Evolutionary conservation across 2,113 vertebrate genomes (phyloP), one percentile per base, ranked within the genome.

Genomic region (Nanorana parkeri): DNA sequence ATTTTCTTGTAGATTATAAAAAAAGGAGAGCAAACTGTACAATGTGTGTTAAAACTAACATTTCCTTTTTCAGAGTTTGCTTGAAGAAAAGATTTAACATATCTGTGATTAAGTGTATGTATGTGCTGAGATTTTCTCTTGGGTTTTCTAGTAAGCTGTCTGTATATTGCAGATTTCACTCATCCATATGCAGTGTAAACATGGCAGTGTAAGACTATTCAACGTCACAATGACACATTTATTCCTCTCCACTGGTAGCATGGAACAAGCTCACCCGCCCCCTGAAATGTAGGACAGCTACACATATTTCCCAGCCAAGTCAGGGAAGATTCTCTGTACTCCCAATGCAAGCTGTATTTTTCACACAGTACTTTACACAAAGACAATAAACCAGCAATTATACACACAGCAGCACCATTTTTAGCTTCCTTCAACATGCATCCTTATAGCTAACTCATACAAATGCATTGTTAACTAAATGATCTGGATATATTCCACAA

Each of bases 141-240:
- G 32, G 32, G 32, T 36, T 36, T 36, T n/a, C n/a, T n/a, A n/a
- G 32, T 15, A 26, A 52, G 19, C 10, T 21, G 20, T 21, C 3
- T 41, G 51, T 1, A 64, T 26, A 77, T 17, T 26, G 21, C 21
- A 21, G 58, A 36, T 41, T 21, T 36, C 29, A 36, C 26, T 23
- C 52, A 56, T 55, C 20, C 72, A 32, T 24, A 19, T 26, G 21
- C 26, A 16, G 52, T 74, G 20, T 60, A 61, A 41, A 60, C 55
- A 54, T 28, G 41, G 68, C 68, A 71, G 47, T 26, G 47, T 52
- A 10, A 32, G 71, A 32, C 52, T 26, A 56, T 7, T 55, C 20
- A 20, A 82, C 60, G 61, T 82, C 69, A 82, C 69, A 74, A 81
- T 64, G 68, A 71, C 61, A 81, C 68, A 73, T 63, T 65, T 52